Base-by-base conservation (phyloP, 2,113 vertebrate species). In the Nymphicus hollandicus region DNA sequence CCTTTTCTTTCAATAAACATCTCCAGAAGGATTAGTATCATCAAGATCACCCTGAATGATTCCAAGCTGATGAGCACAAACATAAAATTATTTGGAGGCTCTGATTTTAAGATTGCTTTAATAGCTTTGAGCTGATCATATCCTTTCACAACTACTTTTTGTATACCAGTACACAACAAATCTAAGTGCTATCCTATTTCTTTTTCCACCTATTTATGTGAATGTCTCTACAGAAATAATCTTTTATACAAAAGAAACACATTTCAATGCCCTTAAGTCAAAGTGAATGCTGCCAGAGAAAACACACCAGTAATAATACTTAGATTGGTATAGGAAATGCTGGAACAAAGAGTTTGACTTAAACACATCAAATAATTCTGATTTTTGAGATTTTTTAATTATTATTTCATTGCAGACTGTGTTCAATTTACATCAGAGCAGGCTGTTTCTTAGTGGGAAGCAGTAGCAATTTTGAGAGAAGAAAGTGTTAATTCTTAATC, bases 31-130 rank as follows among this genome's bases (percentile, higher is more conserved):
- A 61, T 84, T 85, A 61, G 14, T 60, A 46, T 56, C 5, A 1
- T 44, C 28, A 58, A 58, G 82, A 23, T 92, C 55, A 77, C 17
- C 58, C 61, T 60, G 60, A 93, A 84, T n/a, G 35, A 61, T 70
- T 87, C 49, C n/a, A 85, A 58, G 55, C 31, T 78, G 82, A 90
- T 70, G 29, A 89, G 22, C 23, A 56, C 49, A 76, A 92, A 61
- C 28, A 55, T 41, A 64, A 41, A 65, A 64, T 56, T 52, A 64
- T 90, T 89, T 72, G 46, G 22, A 81, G 47, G 27, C 47, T 92
- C 65, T 41, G 69, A 44, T 92, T 95, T 92, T 60, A 44, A 79
- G 78, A 87, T 72, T 56, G 56, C 49, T 92, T 91, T 92, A 76
- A 79, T 87, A 49, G 41, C 58, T 87, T 80, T 70, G 73, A 37